Conservation (phyloP, 2,888 invertebrate genomes). For the Nudaria mundana region DNA sequence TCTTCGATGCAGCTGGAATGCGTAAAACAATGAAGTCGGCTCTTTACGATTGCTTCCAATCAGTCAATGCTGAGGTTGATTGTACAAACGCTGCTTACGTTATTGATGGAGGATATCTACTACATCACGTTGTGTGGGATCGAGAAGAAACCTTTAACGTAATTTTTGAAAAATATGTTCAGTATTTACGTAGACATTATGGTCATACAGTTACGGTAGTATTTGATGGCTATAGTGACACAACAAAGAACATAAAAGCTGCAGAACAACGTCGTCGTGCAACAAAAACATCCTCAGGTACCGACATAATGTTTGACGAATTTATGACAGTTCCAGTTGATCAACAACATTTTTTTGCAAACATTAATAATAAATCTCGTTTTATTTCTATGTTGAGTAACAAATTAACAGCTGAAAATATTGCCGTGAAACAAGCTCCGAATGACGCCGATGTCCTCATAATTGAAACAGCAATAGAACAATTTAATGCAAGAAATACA, state of each 20-base stretch:
- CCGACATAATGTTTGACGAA: slow-evolving; percentile 7
- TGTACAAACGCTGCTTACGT: not conserved
- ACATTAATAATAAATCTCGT: slow-evolving; percentile 9
- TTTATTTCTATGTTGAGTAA: slow-evolving; percentile 14
- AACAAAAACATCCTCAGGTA: slow-evolving; percentile 5
- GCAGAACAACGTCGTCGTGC: slow-evolving; percentile 16
- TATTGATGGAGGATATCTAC: slow-evolving; percentile 2
- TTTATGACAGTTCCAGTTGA: slow-evolving; percentile 4
- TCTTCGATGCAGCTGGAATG: slow-evolving; percentile 32
- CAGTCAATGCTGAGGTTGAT: slow-evolving; percentile 17
- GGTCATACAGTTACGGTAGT: slow-evolving; percentile 17
- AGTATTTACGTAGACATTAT: slow-evolving; percentile 22
- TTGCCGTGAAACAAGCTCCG: slow-evolving; percentile 3
- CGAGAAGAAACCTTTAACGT: slow-evolving; percentile 1
- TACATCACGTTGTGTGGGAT: slow-evolving; percentile 6
- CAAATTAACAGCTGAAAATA: slow-evolving; percentile 8
- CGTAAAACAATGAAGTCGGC: slow-evolving; percentile 29
- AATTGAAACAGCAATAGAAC: slow-evolving; percentile 16
- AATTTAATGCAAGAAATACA: slow-evolving; percentile 14
- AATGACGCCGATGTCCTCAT: not conserved
- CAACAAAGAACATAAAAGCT: slow-evolving; percentile 13
- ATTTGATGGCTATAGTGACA: slow-evolving; percentile 28
- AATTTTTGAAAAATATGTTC: slow-evolving; percentile 10
- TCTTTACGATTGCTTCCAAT: slow-evolving; percentile 32
- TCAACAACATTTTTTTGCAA: slow-evolving; percentile 13